Conservation (phyloP, 2,797 vertebrate genomes). For the Acropternis orthonyx region DNA sequence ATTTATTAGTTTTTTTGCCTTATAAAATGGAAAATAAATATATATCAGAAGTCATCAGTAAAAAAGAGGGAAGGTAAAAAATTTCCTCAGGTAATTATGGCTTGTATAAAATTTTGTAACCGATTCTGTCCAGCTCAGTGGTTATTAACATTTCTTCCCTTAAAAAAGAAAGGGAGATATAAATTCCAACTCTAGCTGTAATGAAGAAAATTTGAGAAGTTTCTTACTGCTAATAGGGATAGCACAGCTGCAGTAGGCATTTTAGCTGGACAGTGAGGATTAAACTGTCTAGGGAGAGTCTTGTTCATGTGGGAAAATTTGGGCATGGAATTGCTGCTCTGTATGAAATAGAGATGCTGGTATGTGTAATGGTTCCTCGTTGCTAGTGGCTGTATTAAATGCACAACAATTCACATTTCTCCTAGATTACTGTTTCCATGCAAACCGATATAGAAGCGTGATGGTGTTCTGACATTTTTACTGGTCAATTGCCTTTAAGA, state of each 20-base stretch:
- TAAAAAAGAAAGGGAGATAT: neutral
- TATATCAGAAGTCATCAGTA: neutral
- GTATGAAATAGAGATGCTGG: neutral
- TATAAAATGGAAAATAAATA: neutral
- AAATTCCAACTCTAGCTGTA: neutral
- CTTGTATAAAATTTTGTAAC: neutral
- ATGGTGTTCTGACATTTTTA: neutral
- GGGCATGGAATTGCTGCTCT: neutral
- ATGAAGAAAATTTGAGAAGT: neutral
- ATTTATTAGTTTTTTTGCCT: neutral
- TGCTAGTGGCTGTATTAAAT: neutral
- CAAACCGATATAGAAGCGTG: neutral
- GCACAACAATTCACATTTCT: neutral
- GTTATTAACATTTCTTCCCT: neutral
- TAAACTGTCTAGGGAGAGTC: neutral
- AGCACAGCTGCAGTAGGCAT: neutral
- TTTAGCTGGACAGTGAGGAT: neutral
- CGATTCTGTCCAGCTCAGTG: neutral
- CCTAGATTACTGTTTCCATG: neutral
- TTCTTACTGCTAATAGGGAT: neutral
- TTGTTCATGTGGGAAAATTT: neutral
- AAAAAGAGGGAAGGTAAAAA: neutral
- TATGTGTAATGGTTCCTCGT: neutral
- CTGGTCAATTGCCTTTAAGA: neutral
- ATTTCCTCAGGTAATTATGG: neutral